These are phyloP conservation scores for Drosophila tropicalis DNA, from an alignment of 1,140 invertebrate genomes.

Conservation along the genomic window DNA sequence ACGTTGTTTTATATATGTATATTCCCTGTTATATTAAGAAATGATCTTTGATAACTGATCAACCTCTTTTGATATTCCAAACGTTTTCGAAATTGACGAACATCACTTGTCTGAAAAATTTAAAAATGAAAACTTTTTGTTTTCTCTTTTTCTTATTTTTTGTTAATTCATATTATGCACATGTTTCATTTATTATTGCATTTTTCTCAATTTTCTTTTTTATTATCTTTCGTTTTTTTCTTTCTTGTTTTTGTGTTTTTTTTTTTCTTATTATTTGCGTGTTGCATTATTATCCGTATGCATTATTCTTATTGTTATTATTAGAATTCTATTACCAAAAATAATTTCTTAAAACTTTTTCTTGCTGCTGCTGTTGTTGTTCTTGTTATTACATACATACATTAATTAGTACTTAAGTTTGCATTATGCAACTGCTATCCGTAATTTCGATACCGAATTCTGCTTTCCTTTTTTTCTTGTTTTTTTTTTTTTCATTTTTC, in stretches of 20 bases:
- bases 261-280: conserved; percentile 8
- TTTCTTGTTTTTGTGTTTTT: conserved; percentile 11
- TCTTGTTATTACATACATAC: conserved; percentile 50
- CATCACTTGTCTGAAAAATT: too few relatives aligned
- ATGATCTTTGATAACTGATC: too few relatives aligned
- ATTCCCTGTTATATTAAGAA: too few relatives aligned
- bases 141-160: conserved; percentile 18
- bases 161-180: conserved; percentile 78
- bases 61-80: too few relatives aligned
- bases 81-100: too few relatives aligned
- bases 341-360: conserved; percentile 82
- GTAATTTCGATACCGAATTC: conserved; percentile 6
- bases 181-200: conserved; percentile 80
- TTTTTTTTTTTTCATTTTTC: conserved; percentile 28
- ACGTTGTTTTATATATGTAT: too few relatives aligned
- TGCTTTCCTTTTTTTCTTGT: conserved; percentile 19
- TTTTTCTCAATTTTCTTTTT: conserved; percentile 37
- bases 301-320: conserved; percentile 54
- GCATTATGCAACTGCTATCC: conserved; percentile 20
- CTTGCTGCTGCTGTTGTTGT: conserved; percentile 17
- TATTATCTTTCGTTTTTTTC: neutral
- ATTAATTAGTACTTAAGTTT: conserved; percentile 65
- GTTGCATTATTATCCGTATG: conserved; percentile 73
- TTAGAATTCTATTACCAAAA: conserved; percentile 82
- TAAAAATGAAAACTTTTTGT: neutral